These are phyloP conservation scores for Pseudorhiza aurosa DNA, from an alignment of 30 jellyfish, hydroid and myxozoan species.

Conservation along the genomic window DNA sequence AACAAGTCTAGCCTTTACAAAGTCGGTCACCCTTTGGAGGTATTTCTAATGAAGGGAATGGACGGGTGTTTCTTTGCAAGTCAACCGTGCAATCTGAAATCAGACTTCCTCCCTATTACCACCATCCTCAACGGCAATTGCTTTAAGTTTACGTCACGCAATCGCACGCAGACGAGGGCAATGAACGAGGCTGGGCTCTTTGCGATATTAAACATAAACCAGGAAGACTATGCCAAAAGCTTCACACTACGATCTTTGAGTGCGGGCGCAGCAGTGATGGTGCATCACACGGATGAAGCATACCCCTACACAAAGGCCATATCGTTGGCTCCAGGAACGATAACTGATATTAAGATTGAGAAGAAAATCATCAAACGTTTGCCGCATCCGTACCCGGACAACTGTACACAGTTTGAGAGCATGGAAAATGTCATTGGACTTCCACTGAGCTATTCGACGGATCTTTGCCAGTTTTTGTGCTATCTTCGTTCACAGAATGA, in stretches of 20 bases:
- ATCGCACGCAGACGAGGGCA: not conserved
- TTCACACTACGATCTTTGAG: not conserved
- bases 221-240: not conserved
- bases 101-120: not conserved
- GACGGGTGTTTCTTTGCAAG: not conserved
- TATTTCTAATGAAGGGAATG: not conserved
- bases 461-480: not conserved
- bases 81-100: not conserved
- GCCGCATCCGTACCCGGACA: slow-evolving; percentile 32
- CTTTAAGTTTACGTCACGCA: not conserved
- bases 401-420: not conserved
- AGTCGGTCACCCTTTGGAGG: slow-evolving; percentile 2
- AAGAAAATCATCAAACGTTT: slow-evolving; percentile 27
- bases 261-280: slow-evolving; percentile 6
- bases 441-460: not conserved
- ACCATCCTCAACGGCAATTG: not conserved
- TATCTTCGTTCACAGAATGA: not conserved
- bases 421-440: not conserved
- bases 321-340: slow-evolving; percentile 15
- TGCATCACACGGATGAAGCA: not conserved
- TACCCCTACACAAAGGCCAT: not conserved
- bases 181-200: not conserved
- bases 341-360: slow-evolving; percentile 24
- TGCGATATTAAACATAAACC: slow-evolving; percentile 1
- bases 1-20: not conserved